A percentile compares a stretch with the other conserved stretches of the same genome.
Conservation (phyloP, 2,113 vertebrate genomes). For the Thalassarche chlororhynchos region DNA sequence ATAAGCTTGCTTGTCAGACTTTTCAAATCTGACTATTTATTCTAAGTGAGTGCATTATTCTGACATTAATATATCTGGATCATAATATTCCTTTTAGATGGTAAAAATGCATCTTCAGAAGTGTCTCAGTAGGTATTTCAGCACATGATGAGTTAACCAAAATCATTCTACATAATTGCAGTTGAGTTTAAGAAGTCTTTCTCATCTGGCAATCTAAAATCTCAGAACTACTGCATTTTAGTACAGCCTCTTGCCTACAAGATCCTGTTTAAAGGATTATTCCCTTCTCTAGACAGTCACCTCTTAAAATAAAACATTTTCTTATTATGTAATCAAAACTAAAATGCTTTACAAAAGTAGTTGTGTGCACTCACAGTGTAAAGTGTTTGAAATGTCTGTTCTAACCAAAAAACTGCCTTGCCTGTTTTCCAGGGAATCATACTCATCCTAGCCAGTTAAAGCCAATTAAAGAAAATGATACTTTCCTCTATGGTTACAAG, state of each 20-base stretch:
- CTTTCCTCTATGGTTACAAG: neutral
- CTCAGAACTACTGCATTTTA: neutral
- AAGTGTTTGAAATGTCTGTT: neutral
- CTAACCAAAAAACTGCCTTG: neutral
- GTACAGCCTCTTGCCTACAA: neutral
- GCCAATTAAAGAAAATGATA: neutral
- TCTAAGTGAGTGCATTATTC: neutral
- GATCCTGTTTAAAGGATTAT: neutral
- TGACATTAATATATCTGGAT: neutral
- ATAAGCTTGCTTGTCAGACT: neutral
- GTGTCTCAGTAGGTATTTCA: neutral
- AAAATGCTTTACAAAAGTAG: neutral
- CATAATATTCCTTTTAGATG: neutral
- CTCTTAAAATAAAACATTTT: neutral
- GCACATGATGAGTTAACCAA: neutral
- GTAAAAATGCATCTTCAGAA: neutral
- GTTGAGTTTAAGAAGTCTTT: neutral
- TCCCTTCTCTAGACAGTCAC: neutral
- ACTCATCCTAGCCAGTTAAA: neutral
- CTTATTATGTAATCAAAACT: neutral
- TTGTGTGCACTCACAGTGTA: neutral
- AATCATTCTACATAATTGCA: neutral
- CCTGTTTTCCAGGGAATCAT: neutral
- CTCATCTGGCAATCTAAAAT: neutral
- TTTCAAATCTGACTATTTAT: neutral